phyloP scores from a whole-genome alignment of 2,888 invertebrate genomes.

The Amiota communis region DNA sequence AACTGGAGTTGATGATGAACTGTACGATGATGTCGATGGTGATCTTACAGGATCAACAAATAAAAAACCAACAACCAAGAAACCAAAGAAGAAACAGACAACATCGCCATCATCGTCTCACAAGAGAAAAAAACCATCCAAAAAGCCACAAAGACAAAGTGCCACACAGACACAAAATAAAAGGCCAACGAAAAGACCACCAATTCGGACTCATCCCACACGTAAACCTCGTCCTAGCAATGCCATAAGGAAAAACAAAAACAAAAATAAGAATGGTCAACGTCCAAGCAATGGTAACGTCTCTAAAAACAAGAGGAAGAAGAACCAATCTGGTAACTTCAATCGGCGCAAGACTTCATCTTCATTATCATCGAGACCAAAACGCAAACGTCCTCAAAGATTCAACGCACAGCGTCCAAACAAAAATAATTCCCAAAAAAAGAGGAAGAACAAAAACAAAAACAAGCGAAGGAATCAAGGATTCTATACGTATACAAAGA shows the following conservation, averaged over 20 bases:
- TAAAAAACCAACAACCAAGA: constrained; percentile 31
- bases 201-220: background rate
- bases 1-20: constrained; percentile 47
- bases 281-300: constrained; percentile 30
- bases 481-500: constrained; percentile 15
- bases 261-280: constrained; percentile 34
- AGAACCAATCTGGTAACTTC: constrained; percentile 47
- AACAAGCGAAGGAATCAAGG: constrained; percentile 5
- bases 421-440: background rate
- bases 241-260: constrained; percentile 31
- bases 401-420: too few relatives aligned
- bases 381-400: constrained; percentile 43
- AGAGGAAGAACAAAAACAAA: constrained; percentile 47
- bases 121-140: constrained; percentile 7
- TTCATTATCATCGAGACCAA: constrained; percentile 45
- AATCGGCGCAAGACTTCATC: constrained; percentile 48
- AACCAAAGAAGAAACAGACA: constrained; percentile 26
- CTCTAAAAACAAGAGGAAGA: constrained; percentile 15
- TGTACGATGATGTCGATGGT: constrained; percentile 29
- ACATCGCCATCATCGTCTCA: constrained; percentile 13
- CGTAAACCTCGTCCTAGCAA: constrained; percentile 32
- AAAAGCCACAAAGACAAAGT: constrained; percentile 32
- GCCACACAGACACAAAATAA: constrained; percentile 34
- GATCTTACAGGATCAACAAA: constrained; percentile 32
- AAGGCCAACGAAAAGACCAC: background rate